Evolutionary conservation across 2,888 invertebrate genomes (phyloP), one percentile per base, ranked within the genome.

Genomic region (Euzetes globulus): DNA sequence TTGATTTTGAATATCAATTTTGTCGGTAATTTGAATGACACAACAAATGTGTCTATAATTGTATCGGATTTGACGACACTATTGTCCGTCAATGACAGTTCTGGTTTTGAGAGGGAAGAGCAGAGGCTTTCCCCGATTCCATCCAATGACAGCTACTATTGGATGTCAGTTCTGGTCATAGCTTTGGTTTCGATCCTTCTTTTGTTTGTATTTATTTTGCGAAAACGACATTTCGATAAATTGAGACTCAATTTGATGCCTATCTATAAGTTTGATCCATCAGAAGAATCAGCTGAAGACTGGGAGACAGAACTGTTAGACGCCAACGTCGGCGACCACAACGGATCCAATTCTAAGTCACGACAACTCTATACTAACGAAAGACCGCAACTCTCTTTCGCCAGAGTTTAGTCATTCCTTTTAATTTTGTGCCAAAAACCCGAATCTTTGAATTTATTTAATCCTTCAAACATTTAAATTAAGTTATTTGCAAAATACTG

Each of bases 241-340:
- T 81, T 89, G 50, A 84, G 88, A 65, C 87, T 87, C 79, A 87
- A 87, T 79, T 82, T 89, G 60, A 86, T 89, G 85, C 88, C 87
- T 19, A 82, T 88, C 79, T 89, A 89, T 80, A 88, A 87, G 78
- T 89, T 88, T 82, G 88, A 88, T 79, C 86, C 87, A 29, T 86
- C 87, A n/a, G 88, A 88, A 79, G 55, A 55, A 25, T 87, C 87
- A 78, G 86, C 85, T 37, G 88, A 88, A 80, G 88, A 88, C 80
- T 88, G 88, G 88, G 88, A 89, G 81, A 86, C 87, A 63, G 63
- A 63, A 27, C 63, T 63, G 7, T 63, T 63, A 33, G 63, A 63
- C 37, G 9, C 87, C 87, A 79, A 81, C 87, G 68, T 81, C 88
- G 37, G 86, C 85, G 76, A 83, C 84, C 75, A 81, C 78, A n/a